Evolutionary conservation across 2,888 invertebrate species (phyloP).

Genomic region (Ceratothoa steindachneri): DNA sequence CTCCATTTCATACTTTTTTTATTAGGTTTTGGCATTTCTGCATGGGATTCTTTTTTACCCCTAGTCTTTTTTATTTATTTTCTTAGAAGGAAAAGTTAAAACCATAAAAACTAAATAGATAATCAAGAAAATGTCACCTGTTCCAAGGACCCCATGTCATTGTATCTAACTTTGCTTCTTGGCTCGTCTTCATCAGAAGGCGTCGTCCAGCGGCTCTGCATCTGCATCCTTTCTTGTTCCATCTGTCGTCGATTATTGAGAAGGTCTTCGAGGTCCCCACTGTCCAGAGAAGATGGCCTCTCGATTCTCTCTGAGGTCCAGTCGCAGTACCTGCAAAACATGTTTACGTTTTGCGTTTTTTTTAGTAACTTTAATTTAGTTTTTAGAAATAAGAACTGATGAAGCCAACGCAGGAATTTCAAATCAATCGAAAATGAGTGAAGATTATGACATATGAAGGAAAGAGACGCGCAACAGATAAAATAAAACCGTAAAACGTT

Average conservation of each 20-base stretch:
- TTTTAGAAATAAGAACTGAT: neutral
- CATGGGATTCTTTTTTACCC: too few species aligned
- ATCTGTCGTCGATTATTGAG: conserved; percentile 31
- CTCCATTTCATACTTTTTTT: too few species aligned
- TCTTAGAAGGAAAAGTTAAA: too few species aligned
- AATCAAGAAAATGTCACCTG: conserved; percentile 50
- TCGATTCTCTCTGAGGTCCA: conserved; percentile 12
- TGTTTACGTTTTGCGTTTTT: neutral
- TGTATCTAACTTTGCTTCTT: conserved; percentile 54
- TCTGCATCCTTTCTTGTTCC: conserved; percentile 30
- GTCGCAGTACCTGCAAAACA: conserved; percentile 14
- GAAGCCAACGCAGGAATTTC: neutral
- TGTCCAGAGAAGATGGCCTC: conserved; percentile 39
- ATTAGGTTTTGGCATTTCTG: too few species aligned
- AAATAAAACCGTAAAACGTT: too few species aligned
- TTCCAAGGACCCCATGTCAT: conserved; percentile 58
- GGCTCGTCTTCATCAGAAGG: conserved; percentile 50
- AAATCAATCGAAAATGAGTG: neutral
- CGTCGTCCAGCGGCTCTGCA: conserved; percentile 30
- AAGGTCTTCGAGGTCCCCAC: conserved; percentile 36
- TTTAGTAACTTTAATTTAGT: neutral
- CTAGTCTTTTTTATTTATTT: too few species aligned
- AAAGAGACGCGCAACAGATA: too few species aligned
- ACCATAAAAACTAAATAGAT: neutral
- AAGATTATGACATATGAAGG: too few species aligned